These are phyloP conservation scores for Thymelicus acteon DNA, from an alignment of 2,888 invertebrate species.

Conservation along the genomic window DNA sequence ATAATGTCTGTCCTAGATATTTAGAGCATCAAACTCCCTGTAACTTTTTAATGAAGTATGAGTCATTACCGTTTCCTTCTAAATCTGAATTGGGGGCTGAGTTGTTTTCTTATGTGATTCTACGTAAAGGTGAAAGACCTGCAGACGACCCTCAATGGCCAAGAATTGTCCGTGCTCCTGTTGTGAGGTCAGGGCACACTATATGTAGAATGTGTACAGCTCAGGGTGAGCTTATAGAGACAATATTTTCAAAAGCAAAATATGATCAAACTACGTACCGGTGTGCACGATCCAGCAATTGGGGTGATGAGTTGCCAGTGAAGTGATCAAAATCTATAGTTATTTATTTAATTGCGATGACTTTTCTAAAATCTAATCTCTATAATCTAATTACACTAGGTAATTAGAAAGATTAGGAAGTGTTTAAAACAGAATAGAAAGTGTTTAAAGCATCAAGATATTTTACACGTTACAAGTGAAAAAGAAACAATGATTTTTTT, in stretches of 20 bases:
- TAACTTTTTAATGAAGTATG: slow-evolving; percentile 89
- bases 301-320: slow-evolving; percentile 93
- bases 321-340: slow-evolving; percentile 57
- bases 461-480: too few species aligned
- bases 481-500: too few species aligned
- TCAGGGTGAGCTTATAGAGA: slow-evolving; percentile 89
- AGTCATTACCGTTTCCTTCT: slow-evolving; percentile 80
- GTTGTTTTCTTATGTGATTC: slow-evolving; percentile 91
- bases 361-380: too few species aligned
- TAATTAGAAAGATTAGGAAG: too few species aligned
- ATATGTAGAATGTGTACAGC: slow-evolving; percentile 92
- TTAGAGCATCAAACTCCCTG: slow-evolving; percentile 88
- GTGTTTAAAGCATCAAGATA: too few species aligned
- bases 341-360: background rate
- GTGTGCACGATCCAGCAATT: slow-evolving; percentile 89
- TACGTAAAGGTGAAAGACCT: slow-evolving; percentile 89
- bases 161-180: slow-evolving; percentile 89
- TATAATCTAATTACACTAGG: too few species aligned
- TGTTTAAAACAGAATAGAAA: too few species aligned
- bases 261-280: slow-evolving; percentile 91
- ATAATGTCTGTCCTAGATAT: slow-evolving; percentile 90
- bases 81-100: slow-evolving; percentile 78
- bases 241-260: slow-evolving; percentile 90
- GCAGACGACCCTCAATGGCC: slow-evolving; percentile 89
- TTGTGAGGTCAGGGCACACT: slow-evolving; percentile 88